A percentile compares a stretch with the other conserved stretches of the same genome.
These are phyloP conservation scores for Diceros bicornis DNA, from an alignment of 2,797 vertebrate species.

Conservation along the genomic window DNA sequence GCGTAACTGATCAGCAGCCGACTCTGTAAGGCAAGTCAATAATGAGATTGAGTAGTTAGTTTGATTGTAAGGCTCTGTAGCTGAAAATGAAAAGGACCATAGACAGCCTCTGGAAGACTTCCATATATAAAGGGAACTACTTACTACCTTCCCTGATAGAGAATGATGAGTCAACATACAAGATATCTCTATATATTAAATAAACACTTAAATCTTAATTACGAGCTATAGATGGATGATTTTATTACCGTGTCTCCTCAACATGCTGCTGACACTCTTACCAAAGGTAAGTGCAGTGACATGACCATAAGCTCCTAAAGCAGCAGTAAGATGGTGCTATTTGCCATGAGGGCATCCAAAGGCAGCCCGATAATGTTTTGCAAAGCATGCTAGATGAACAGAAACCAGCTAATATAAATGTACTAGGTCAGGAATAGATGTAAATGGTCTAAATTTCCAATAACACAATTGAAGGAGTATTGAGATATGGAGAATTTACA, in stretches of 20 bases:
- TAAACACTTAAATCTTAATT: conserved; percentile 4
- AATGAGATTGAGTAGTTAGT: not conserved
- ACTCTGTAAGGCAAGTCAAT: not conserved
- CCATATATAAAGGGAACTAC: not conserved
- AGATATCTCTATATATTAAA: not conserved
- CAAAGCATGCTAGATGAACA: not conserved
- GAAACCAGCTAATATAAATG: not conserved
- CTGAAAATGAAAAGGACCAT: not conserved
- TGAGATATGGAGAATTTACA: not conserved
- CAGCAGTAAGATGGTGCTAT: not conserved
- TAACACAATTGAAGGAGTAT: not conserved
- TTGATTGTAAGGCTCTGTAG: not conserved
- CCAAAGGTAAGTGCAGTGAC: not conserved
- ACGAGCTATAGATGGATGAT: not conserved
- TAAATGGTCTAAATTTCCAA: not conserved
- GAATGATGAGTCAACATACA: not conserved
- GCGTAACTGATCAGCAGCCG: not conserved
- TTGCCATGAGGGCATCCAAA: not conserved
- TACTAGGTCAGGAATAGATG: not conserved
- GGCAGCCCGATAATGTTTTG: not conserved
- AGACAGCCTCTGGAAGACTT: not conserved
- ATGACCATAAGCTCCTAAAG: not conserved
- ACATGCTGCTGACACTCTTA: not conserved
- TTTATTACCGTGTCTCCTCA: not conserved
- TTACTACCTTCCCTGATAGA: not conserved